A percentile compares a stretch with the other conserved stretches of the same genome.
Conservation (phyloP, 2,888 invertebrate genomes). For the Conops quadrifasciatus region DNA sequence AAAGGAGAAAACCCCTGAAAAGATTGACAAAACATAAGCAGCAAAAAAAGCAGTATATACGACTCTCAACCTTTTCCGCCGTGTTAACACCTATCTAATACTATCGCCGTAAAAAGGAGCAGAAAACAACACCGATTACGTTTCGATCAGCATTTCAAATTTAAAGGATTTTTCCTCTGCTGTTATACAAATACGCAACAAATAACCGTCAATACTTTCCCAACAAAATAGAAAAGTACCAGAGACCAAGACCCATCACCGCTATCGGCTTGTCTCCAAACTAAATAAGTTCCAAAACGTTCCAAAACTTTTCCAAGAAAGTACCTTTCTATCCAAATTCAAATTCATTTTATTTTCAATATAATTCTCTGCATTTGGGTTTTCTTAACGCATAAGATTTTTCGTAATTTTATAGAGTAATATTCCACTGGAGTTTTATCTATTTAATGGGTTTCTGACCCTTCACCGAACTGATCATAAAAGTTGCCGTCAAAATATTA, state of each 20-base stretch:
- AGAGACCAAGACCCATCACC: no score
- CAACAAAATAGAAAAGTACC: no score
- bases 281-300: no score
- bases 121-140: not conserved
- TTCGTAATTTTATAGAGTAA: no score
- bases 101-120: not conserved
- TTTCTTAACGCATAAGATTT: no score
- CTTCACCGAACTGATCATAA: constrained; percentile 16
- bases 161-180: not conserved
- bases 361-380: no score
- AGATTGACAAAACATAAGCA: not conserved
- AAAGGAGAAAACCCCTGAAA: not conserved
- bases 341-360: no score
- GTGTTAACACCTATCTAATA: not conserved
- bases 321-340: no score
- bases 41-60: not conserved
- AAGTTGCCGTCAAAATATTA: constrained; percentile 22
- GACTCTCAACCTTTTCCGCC: not conserved
- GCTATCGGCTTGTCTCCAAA: no score
- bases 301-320: no score
- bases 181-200: not conserved
- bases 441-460: not conserved
- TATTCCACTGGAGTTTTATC: no score
- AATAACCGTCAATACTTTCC: no score
- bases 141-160: not conserved